These are phyloP conservation scores for Xiphophorus hellerii DNA, from an alignment of 2,113 vertebrate species.

Conservation along the genomic window DNA sequence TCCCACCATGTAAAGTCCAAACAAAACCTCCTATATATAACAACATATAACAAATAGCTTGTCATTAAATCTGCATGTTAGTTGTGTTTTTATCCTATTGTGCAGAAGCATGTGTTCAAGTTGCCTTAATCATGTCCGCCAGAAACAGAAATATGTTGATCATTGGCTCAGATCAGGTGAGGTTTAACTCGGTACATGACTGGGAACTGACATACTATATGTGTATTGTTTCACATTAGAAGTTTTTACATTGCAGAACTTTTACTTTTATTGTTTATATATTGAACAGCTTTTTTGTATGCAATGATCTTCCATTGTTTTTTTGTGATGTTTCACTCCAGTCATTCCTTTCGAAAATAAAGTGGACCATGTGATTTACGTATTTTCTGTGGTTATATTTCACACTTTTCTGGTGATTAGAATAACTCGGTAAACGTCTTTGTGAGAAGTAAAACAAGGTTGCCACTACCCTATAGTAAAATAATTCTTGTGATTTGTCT, in stretches of 20 bases:
- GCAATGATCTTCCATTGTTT: constrained; percentile 2
- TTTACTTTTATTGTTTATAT: constrained; percentile 6
- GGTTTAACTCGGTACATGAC: neutral
- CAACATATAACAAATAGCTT: neutral
- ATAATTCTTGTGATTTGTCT: neutral
- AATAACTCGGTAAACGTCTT: neutral
- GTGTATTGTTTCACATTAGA: neutral
- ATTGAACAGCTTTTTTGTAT: neutral
- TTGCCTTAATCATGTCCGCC: constrained; percentile 44
- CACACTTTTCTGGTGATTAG: neutral
- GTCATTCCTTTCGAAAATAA: constrained; percentile 59
- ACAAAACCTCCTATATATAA: constrained; percentile 2
- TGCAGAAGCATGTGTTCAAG: constrained; percentile 20
- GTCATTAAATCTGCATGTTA: constrained; percentile 21
- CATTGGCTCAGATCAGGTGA: neutral
- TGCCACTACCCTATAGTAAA: neutral
- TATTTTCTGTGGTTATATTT: neutral
- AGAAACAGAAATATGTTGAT: neutral
- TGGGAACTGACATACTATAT: constrained; percentile 1
- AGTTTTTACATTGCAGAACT: constrained; percentile 2
- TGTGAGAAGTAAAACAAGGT: neutral
- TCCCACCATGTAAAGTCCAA: neutral
- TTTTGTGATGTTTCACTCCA: constrained; percentile 25
- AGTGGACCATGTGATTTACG: constrained; percentile 53
- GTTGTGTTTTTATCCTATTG: constrained; percentile 12